Percentiles rank a stretch among this genome's conserved stretches.
Evolutionary conservation across 2,888 invertebrate genomes (phyloP).

Genomic region (Chrysotoxum bicinctum): DNA sequence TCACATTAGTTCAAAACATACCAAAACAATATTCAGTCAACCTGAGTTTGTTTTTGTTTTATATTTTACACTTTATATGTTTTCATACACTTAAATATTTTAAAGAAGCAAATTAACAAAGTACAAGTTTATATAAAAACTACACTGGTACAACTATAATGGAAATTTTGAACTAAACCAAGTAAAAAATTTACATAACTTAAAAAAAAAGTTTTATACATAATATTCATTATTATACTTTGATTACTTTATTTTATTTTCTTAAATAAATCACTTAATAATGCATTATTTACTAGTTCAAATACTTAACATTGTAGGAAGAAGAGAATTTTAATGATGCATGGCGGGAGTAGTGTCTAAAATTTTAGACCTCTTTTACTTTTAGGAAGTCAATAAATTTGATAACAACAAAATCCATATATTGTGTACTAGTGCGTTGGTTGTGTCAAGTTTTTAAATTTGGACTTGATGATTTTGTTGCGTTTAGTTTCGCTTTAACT

Average conservation of each 20-base stretch:
- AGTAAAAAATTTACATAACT: constrained; percentile 33
- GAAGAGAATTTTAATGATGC: constrained; percentile 27
- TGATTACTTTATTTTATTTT: constrained; percentile 31
- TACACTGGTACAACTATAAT: neutral
- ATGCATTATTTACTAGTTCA: constrained; percentile 33
- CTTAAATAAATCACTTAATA: constrained; percentile 34
- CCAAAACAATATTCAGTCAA: neutral
- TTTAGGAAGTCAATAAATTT: constrained; percentile 31
- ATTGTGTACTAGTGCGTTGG: constrained; percentile 12
- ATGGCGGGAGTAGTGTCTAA: constrained; percentile 47
- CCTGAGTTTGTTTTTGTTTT: neutral
- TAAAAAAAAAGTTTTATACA: constrained; percentile 16
- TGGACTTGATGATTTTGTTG: constrained; percentile 75
- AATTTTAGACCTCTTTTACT: constrained; percentile 46
- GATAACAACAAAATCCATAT: constrained; percentile 30
- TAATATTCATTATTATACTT: constrained; percentile 32
- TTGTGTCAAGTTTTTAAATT: constrained; percentile 63
- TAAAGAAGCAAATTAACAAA: neutral
- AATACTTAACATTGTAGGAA: neutral
- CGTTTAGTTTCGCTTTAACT: constrained; percentile 79
- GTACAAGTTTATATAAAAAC: neutral
- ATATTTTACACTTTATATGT: neutral
- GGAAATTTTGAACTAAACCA: constrained; percentile 35
- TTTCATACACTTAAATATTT: neutral
- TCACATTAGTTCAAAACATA: neutral